Conservation (phyloP, 2,797 vertebrate species). For the Thunnus albacares region DNA sequence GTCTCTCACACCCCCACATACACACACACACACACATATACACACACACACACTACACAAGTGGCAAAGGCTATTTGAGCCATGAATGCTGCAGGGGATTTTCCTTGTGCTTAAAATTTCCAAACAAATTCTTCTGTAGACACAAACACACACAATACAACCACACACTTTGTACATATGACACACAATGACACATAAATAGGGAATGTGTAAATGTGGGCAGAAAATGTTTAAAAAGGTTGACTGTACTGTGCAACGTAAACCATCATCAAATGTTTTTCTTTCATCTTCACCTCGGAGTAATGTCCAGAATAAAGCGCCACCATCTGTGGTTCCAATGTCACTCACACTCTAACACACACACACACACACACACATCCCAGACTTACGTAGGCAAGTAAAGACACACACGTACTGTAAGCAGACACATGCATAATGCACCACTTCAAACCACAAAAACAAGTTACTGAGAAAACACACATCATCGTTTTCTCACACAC, state of each 20-base stretch:
- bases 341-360: not conserved
- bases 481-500: conserved; percentile 23
- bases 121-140: conserved; percentile 31
- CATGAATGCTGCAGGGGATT: conserved; percentile 9
- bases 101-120: conserved; percentile 43
- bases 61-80: conserved; percentile 25
- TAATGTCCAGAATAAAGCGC: not conserved
- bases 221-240: not conserved
- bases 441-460: conserved; percentile 16
- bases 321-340: not conserved
- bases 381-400: not conserved
- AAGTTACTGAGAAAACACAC: conserved; percentile 33
- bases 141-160: conserved; percentile 10
- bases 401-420: not conserved
- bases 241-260: not conserved
- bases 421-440: not conserved
- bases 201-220: not conserved
- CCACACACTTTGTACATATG: not conserved
- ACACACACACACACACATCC: not conserved
- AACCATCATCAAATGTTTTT: not conserved
- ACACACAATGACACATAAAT: not conserved
- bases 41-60: not conserved
- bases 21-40: not conserved
- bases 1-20: not conserved
- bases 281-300: not conserved